These are phyloP conservation scores for Pyrocoelia pectoralis DNA, from an alignment of 2,888 invertebrate species.

Conservation along the genomic window DNA sequence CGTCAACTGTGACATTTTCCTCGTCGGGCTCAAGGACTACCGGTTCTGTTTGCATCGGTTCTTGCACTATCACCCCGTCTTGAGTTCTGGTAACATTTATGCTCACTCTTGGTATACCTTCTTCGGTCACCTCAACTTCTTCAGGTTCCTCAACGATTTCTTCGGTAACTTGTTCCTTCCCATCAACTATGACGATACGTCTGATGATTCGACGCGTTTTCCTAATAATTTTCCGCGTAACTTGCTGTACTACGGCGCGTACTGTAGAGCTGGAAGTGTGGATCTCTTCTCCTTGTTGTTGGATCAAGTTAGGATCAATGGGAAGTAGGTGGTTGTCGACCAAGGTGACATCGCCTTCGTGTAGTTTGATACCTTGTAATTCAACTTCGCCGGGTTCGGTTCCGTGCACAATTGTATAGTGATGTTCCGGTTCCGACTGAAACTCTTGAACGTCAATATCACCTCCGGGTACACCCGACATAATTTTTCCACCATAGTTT, in stretches of 20 bases:
- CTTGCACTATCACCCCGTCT: slow-evolving; percentile 56
- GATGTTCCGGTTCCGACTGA: slow-evolving; percentile 68
- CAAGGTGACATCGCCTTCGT: slow-evolving; percentile 59
- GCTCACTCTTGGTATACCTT: slow-evolving; percentile 75
- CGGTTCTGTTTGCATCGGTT: slow-evolving; percentile 48
- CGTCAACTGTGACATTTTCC: slow-evolving; percentile 27
- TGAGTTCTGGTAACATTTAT: slow-evolving; percentile 71
- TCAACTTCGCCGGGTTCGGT: slow-evolving; percentile 60
- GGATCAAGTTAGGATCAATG: slow-evolving; percentile 42
- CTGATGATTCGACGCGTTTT: slow-evolving; percentile 79
- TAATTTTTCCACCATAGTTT: slow-evolving; percentile 70
- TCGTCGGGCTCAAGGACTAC: slow-evolving; percentile 26
- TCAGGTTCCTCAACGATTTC: slow-evolving; percentile 86
- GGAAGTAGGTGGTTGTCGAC: slow-evolving; percentile 55
- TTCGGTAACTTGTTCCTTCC: slow-evolving; percentile 84
- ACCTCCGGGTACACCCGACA: slow-evolving; percentile 70
- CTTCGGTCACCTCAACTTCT: slow-evolving; percentile 74
- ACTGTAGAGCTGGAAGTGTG: slow-evolving; percentile 76
- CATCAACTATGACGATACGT: slow-evolving; percentile 79
- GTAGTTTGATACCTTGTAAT: slow-evolving; percentile 53
- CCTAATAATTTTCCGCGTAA: slow-evolving; percentile 78
- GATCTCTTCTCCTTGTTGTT: slow-evolving; percentile 56
- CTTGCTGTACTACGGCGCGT: slow-evolving; percentile 82
- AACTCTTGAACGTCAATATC: slow-evolving; percentile 72
- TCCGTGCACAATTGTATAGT: slow-evolving; percentile 66